phyloP scores from a whole-genome alignment of 2,888 invertebrate genomes.

The Xestia ashworthii region DNA sequence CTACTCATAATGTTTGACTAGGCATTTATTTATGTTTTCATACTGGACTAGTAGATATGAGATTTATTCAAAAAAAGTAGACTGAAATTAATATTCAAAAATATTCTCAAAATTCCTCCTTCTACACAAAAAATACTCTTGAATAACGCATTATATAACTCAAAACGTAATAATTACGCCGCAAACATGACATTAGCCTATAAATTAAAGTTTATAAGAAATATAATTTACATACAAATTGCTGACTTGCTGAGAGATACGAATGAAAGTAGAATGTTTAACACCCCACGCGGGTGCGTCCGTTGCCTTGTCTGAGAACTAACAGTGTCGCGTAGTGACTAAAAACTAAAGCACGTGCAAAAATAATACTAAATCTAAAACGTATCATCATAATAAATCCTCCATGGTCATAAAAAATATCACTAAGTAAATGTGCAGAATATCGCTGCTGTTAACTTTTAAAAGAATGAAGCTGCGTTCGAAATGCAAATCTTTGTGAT shows the following conservation, averaged over 20 bases:
- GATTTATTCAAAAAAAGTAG: not conserved
- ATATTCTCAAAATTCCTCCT: not conserved
- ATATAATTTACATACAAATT: conserved; percentile 59
- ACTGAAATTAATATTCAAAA: not conserved
- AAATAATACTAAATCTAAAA: conserved; percentile 47
- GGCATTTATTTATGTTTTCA: not conserved
- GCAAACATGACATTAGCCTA: conserved; percentile 64
- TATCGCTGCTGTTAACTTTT: not conserved
- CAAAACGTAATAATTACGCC: conserved; percentile 25
- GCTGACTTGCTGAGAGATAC: conserved; percentile 20
- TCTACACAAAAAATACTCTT: not conserved
- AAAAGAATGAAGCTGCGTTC: conserved; percentile 40
- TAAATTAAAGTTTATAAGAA: conserved; percentile 61
- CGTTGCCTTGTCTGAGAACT: conserved; percentile 72
- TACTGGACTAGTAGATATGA: not conserved
- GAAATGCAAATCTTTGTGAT: conserved; percentile 50
- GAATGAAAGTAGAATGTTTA: conserved; percentile 80
- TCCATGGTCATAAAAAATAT: conserved; percentile 12
- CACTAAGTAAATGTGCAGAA: conserved; percentile 15
- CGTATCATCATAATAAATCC: conserved; percentile 21
- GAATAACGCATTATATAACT: conserved; percentile 41
- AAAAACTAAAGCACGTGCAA: conserved; percentile 81
- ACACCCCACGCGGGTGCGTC: conserved; percentile 74
- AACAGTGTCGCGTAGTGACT: conserved; percentile 80
- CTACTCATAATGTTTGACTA: not conserved